Evolutionary conservation across 2,113 vertebrate species (phyloP).

Genomic region (Amphiprion percula): DNA sequence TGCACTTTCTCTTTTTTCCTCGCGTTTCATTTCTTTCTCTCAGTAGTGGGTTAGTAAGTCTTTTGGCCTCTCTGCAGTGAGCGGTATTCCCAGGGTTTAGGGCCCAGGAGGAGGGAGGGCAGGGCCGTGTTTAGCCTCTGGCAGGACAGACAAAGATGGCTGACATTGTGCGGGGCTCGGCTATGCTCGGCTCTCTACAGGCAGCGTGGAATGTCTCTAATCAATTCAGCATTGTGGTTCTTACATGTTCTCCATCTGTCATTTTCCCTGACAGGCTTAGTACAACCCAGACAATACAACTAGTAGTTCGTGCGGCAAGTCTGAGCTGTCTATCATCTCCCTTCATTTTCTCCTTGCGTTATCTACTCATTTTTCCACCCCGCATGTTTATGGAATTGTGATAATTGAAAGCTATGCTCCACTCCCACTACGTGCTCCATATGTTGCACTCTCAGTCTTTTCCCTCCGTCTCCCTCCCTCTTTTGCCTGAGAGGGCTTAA

Average conservation of each 20-base stretch:
- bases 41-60: constrained; percentile 65
- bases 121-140: constrained; percentile 75
- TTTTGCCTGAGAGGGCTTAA: constrained; percentile 81
- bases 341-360: constrained; percentile 64
- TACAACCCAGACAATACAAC: constrained; percentile 62
- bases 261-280: constrained; percentile 66
- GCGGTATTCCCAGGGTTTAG: constrained; percentile 74
- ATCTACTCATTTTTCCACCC: constrained; percentile 75
- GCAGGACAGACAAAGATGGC: constrained; percentile 80
- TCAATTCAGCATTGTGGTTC: constrained; percentile 84
- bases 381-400: constrained; percentile 73
- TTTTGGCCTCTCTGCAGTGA: constrained; percentile 65
- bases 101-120: constrained; percentile 70
- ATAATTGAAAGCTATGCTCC: constrained; percentile 80
- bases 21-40: constrained; percentile 57
- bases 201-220: constrained; percentile 81
- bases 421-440: constrained; percentile 77
- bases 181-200: constrained; percentile 65
- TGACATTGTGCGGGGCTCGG: constrained; percentile 61
- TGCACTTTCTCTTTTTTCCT: neutral
- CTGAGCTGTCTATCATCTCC: constrained; percentile 72
- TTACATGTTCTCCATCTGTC: constrained; percentile 59
- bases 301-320: constrained; percentile 44
- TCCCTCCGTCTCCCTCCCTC: constrained; percentile 60
- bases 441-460: constrained; percentile 68